A percentile compares a stretch with the other conserved stretches of the same genome.
Conservation (phyloP, 1,140 invertebrate species). For the Mycetomoellerius zeteki region DNA sequence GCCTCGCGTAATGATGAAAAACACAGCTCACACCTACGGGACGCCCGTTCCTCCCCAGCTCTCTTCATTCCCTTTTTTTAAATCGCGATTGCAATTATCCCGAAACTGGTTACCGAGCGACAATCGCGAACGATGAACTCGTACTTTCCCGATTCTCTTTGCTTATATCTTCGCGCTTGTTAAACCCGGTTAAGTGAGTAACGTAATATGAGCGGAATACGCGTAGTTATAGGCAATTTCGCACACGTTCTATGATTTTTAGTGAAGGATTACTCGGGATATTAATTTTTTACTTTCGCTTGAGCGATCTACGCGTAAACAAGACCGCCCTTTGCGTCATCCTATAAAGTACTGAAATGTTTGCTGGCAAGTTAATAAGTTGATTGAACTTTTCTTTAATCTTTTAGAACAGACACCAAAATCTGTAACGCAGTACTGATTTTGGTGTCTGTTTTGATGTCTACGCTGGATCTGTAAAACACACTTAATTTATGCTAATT, state of each 20-base stretch:
- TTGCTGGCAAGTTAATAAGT: constrained; percentile 12
- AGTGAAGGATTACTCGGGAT: background rate
- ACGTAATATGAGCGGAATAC: background rate
- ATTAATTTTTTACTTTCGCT: constrained; percentile 14
- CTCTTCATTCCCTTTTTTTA: constrained; percentile 13
- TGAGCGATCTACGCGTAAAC: background rate
- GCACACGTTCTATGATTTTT: constrained; percentile 15
- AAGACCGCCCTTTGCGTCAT: background rate
- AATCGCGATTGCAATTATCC: constrained; percentile 64
- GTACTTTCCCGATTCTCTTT: constrained; percentile 1
- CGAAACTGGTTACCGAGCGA: constrained; percentile 19
- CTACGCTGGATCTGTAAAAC: no score
- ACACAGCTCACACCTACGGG: background rate
- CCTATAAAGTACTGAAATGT: background rate
- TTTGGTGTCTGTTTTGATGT: no score
- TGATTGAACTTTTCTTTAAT: background rate
- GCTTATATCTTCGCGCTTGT: constrained; percentile 51
- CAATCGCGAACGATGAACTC: constrained; percentile 33
- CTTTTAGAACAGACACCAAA: no score
- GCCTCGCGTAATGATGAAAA: constrained; percentile 48
- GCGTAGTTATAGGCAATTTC: constrained; percentile 6
- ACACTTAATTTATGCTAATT: no score
- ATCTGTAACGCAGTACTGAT: no score
- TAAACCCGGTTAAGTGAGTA: constrained; percentile 52
- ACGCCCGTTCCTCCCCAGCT: background rate